Evolutionary conservation across 1,140 invertebrate genomes (phyloP), one percentile per base, ranked within the genome.

Genomic region (Bombus difficillimus): DNA sequence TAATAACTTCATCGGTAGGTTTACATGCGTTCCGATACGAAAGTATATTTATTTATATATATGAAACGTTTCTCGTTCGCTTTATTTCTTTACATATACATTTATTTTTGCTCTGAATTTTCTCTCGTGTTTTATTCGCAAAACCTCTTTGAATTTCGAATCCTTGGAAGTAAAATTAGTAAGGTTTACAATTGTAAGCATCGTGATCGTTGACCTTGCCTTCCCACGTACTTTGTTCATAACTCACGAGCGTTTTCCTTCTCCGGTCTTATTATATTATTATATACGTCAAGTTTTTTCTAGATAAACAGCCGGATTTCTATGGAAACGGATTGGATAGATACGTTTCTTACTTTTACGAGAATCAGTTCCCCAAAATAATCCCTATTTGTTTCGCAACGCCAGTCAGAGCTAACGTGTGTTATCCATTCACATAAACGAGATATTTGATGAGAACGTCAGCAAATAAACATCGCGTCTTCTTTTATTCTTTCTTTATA

Each of bases 241-340:
- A 74, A 41, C 78, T 83, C 41, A 22, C 64, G 37, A 22, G 10
- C 13, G 41, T 66, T 76, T 34, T 41, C 13, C 15, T 8, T 47
- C 39, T 25, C 3, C 12, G 32, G 0, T 87, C 13, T 75, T 85
- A 74, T 78, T 78, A 89, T 78, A 85, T 75, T 85, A 74, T 78
- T 78, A 89, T 78, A 85, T 47, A 75, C 25, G 25, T 25, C n/a
- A 66, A 88, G 62, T 78, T 85, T 64, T n/a, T 81, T 28, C 62
- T 34, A 37, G n/a, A 81, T 53, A 89, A 89, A 89, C 82, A 88
- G 39, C 57, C 62, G n/a, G 18, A 73, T 81, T 81, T 39, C 41
- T 28, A 62, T 64, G 66, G 57, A 57, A 25, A 34, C 53, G 59
- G 34, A 64, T 69, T 75, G 47, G 37, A 71, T 37, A 69, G 64